These are phyloP conservation scores for Oxygymnocypris stewartii DNA, from an alignment of 2,113 vertebrate genomes.

Conservation along the genomic window DNA sequence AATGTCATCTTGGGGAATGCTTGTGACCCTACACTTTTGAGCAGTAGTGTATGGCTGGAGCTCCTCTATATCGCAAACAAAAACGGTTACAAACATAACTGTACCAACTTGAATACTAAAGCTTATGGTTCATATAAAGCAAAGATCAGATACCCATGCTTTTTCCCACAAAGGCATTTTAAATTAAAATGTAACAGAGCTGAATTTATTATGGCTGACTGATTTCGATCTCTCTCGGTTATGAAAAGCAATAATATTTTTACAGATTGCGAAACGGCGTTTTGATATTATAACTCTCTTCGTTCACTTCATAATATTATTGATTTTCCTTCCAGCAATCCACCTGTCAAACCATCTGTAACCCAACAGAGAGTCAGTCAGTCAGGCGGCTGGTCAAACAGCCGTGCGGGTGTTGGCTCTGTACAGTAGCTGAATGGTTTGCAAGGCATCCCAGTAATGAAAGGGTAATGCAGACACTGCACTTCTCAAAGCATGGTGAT, in stretches of 20 bases:
- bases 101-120: not conserved
- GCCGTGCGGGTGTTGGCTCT: not conserved
- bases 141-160: not conserved
- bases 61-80: not conserved
- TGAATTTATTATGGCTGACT: conserved; percentile 6
- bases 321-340: conserved; percentile 9
- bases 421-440: not conserved
- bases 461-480: conserved; percentile 34
- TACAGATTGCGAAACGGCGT: not conserved
- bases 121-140: not conserved
- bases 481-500: conserved; percentile 34
- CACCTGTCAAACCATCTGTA: conserved; percentile 31
- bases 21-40: not conserved
- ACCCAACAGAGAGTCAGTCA: conserved; percentile 18
- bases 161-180: not conserved
- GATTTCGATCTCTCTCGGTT: not conserved
- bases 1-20: not conserved
- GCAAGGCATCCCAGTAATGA: conserved; percentile 14
- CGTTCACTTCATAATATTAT: not conserved
- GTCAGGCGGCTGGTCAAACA: not conserved
- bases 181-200: conserved; percentile 12
- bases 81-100: not conserved
- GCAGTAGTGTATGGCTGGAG: not conserved
- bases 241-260: conserved; percentile 19
- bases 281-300: conserved; percentile 10